Base-by-base conservation (phyloP, 2,797 vertebrate species). In the Gephyroberyx darwinii region DNA sequence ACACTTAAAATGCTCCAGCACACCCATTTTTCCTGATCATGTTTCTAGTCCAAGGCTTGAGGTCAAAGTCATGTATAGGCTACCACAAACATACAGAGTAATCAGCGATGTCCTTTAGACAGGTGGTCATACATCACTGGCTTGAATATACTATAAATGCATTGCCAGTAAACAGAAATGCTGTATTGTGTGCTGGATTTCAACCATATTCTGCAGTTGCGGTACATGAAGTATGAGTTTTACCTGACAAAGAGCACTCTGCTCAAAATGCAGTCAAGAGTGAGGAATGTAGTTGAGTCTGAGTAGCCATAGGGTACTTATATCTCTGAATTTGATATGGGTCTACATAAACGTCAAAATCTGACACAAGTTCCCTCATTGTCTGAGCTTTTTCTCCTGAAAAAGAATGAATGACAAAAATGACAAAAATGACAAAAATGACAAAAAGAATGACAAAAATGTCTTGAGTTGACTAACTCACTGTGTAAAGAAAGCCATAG, bases 61-160 rank as follows among this genome's bases (percentile, higher is more conserved):
- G 17, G 13, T 51, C 5, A 45, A 69, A 58, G 57, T 74, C 13
- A 58, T n/a, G 0, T 67, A 2, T 33, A 13, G 22, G 14, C 17
- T 31, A 19, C 17, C 22, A 39, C 6, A 53, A 59, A 72, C 19
- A 69, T 56, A 68, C 65, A 19, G 41, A 58, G 5, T 22, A 63
- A 16, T 57, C 8, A 54, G 33, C 35, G 56, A 73, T 61, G 16
- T 69, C 31, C 1, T 48, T 45, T 8, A 37, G 61, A 67, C 73
- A 74, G n/a, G 47, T 52, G 60, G 61, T 77, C 65, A 69, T 45
- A 45, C 12, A 58, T 66, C 48, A 69, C 47, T 39, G 30, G 58
- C 48, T 70, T 10, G 10, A 75, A 43, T 58, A 57, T 17, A 52
- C n/a, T 33, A 52, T 59, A 39, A 68, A 65, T 17, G 45, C 33